Evolutionary conservation across 1,140 invertebrate genomes (phyloP).

Genomic region (Drosophila subobscura): DNA sequence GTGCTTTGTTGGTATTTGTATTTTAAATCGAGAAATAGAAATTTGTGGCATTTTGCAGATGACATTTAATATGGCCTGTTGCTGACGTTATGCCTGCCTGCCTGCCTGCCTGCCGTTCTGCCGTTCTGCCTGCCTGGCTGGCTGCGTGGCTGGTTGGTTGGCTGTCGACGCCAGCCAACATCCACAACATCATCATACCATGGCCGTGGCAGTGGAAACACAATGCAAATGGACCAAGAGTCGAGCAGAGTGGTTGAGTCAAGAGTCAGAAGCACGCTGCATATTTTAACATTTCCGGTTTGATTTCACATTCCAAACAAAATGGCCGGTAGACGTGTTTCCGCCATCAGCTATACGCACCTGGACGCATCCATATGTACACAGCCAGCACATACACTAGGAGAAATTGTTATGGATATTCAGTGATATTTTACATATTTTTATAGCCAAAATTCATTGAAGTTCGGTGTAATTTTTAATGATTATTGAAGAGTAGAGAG

Average conservation of each 20-base stretch:
- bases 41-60: constrained; percentile 26
- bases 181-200: constrained; percentile 15
- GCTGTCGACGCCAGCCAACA: constrained; percentile 55
- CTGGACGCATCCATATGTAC: constrained; percentile 31
- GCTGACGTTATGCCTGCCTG: background rate
- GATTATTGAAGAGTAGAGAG: too few relatives aligned
- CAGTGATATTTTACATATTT: background rate
- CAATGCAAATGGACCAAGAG: constrained; percentile 28
- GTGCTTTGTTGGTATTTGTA: constrained; percentile 10
- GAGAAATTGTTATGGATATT: background rate
- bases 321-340: constrained; percentile 77
- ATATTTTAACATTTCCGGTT: constrained; percentile 79
- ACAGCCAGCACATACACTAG: constrained; percentile 6
- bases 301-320: constrained; percentile 79
- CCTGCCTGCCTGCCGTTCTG: background rate
- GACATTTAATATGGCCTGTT: constrained; percentile 37
- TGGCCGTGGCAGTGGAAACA: background rate
- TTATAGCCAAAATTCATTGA: too few relatives aligned
- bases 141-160: too few relatives aligned
- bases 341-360: constrained; percentile 55
- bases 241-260: constrained; percentile 16
- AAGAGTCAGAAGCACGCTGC: constrained; percentile 53
- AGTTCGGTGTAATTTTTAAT: too few relatives aligned
- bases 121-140: constrained; percentile 6
- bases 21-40: constrained; percentile 13